These are phyloP conservation scores for Amphiprion percula DNA, from an alignment of 2,113 vertebrate genomes.

Conservation along the genomic window DNA sequence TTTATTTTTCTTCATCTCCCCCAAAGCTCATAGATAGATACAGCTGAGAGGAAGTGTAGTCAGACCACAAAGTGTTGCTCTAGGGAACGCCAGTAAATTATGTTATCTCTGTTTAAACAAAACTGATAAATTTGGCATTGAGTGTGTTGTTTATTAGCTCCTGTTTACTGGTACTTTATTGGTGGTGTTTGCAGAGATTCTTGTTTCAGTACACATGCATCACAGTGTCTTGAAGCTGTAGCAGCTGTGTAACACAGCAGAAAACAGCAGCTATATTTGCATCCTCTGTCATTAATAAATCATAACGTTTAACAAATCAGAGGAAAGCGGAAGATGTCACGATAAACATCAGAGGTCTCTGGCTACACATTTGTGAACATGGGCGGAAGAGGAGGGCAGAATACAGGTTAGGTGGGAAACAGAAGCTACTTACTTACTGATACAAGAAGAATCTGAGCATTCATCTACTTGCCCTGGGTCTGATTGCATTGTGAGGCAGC, in stretches of 20 bases:
- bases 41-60: constrained; percentile 47
- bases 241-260: constrained; percentile 34
- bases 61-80: constrained; percentile 56
- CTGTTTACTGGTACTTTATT: constrained; percentile 28
- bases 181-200: background rate
- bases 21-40: constrained; percentile 65
- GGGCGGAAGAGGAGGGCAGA: constrained; percentile 1
- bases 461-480: constrained; percentile 20
- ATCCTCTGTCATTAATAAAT: constrained; percentile 82
- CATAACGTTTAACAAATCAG: constrained; percentile 79
- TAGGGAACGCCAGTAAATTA: constrained; percentile 55
- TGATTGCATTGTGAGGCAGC: constrained; percentile 7
- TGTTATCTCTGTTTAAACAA: constrained; percentile 36
- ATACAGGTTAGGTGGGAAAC: constrained; percentile 24
- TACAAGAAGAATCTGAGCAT: constrained; percentile 43
- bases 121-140: constrained; percentile 28
- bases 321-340: constrained; percentile 68
- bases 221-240: constrained; percentile 27
- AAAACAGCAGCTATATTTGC: constrained; percentile 74
- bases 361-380: constrained; percentile 59
- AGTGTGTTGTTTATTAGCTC: constrained; percentile 46
- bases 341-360: constrained; percentile 69
- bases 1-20: constrained; percentile 64
- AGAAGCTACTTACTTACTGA: constrained; percentile 25
- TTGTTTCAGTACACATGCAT: constrained; percentile 10